Evolutionary conservation across 2,113 vertebrate species (phyloP).

Genomic region (Acrocephalus kingi): DNA sequence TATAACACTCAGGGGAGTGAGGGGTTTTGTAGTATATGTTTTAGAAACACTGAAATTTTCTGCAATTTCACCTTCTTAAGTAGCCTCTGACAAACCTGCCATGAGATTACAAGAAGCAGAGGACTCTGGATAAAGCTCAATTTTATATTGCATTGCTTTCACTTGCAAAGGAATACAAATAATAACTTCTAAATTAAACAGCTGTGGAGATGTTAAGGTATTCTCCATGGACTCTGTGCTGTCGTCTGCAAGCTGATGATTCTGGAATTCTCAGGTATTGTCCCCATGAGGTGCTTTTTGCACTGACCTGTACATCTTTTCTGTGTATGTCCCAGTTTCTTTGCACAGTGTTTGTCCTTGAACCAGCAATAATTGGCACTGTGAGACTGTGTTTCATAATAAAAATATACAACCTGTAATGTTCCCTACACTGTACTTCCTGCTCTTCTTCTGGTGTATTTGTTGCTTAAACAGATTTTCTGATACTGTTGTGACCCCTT

Average conservation of each 20-base stretch:
- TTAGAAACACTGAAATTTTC: slow-evolving; percentile 34
- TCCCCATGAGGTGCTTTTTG: slow-evolving; percentile 54
- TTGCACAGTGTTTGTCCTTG: slow-evolving; percentile 54
- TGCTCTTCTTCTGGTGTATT: neutral
- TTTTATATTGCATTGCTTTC: slow-evolving; percentile 34
- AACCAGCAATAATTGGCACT: slow-evolving; percentile 35
- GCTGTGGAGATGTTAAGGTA: slow-evolving; percentile 58
- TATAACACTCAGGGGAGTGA: slow-evolving; percentile 37
- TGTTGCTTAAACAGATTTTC: neutral
- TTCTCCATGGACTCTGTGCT: slow-evolving; percentile 34
- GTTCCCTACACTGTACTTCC: neutral
- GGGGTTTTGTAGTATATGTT: neutral
- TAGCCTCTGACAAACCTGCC: slow-evolving; percentile 11
- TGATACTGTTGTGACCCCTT: neutral
- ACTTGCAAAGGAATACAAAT: slow-evolving; percentile 42
- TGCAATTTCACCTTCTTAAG: slow-evolving; percentile 44
- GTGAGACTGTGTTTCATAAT: slow-evolving; percentile 40
- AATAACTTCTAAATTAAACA: slow-evolving; percentile 67
- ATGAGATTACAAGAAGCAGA: neutral
- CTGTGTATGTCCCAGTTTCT: slow-evolving; percentile 37
- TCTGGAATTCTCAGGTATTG: slow-evolving; percentile 59
- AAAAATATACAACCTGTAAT: slow-evolving; percentile 22
- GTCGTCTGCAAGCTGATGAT: slow-evolving; percentile 59
- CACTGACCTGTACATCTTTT: slow-evolving; percentile 63
- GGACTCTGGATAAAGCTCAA: slow-evolving; percentile 13